Conservation (phyloP, 2,888 invertebrate species). For the Podabrus alpinus region DNA sequence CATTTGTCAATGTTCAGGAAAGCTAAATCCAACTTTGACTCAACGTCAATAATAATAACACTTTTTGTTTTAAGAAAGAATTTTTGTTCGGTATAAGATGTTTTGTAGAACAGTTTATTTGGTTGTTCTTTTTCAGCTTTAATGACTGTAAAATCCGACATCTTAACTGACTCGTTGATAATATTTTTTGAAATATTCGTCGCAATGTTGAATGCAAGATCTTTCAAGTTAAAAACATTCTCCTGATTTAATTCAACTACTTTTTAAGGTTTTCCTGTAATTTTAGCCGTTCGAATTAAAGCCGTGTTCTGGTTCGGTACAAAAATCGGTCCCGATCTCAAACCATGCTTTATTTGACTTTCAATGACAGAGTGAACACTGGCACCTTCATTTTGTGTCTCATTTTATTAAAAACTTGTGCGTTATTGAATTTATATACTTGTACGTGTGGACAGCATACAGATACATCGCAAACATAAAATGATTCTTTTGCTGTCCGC, state of each 20-base stretch:
- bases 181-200: too few species aligned
- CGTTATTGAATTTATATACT: not conserved
- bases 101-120: too few species aligned
- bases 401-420: not conserved
- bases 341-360: not conserved
- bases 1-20: too few species aligned
- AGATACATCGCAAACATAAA: not conserved
- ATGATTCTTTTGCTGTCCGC: not conserved
- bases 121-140: too few species aligned
- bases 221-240: not conserved
- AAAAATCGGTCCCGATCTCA: not conserved
- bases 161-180: too few species aligned
- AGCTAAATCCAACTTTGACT: too few species aligned
- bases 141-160: too few species aligned
- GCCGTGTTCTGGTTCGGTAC: not conserved
- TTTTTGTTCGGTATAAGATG: too few species aligned
- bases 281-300: not conserved
- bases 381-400: not conserved
- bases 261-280: not conserved
- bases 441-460: not conserved
- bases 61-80: too few species aligned
- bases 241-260: not conserved
- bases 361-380: not conserved
- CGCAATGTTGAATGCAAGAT: not conserved
- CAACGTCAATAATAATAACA: too few species aligned